These are phyloP conservation scores for Tragelaphus eurycerus DNA, from an alignment of 2,797 vertebrate species.

Conservation along the genomic window DNA sequence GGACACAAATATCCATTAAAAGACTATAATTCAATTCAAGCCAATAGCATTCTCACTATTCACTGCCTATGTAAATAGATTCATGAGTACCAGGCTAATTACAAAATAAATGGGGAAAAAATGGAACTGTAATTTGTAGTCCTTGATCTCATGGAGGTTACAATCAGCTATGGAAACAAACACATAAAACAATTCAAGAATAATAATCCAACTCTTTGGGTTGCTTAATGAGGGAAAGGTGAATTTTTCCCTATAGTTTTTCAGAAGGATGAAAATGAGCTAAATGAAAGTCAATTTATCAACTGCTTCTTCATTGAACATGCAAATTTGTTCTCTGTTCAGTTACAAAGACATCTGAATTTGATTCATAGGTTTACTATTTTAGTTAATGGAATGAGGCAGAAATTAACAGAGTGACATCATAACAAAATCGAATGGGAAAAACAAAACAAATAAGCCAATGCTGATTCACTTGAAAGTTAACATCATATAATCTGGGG, in stretches of 20 bases:
- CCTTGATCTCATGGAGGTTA: not conserved
- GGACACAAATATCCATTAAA: not conserved
- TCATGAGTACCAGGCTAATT: not conserved
- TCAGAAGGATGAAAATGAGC: not conserved
- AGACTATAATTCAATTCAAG: not conserved
- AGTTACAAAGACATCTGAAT: not conserved
- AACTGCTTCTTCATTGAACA: not conserved
- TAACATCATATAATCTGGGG: not conserved
- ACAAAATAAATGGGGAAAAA: not conserved
- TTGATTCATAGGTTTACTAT: slow-evolving; percentile 31
- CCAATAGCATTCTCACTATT: not conserved
- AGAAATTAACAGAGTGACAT: not conserved
- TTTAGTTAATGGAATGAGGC: not conserved
- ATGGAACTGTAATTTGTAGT: not conserved
- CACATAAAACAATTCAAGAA: not conserved
- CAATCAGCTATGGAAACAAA: not conserved
- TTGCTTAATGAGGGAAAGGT: not conserved
- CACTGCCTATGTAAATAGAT: not conserved
- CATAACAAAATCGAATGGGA: not conserved
- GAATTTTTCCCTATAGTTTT: not conserved
- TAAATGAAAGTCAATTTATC: slow-evolving; percentile 30
- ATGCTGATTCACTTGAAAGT: not conserved
- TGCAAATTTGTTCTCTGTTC: slow-evolving; percentile 10
- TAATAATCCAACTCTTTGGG: not conserved
- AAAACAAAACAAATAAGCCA: not conserved